Evolutionary conservation across 1,140 invertebrate genomes (phyloP), one percentile per base, ranked within the genome.

Genomic region (Formica selysi): DNA sequence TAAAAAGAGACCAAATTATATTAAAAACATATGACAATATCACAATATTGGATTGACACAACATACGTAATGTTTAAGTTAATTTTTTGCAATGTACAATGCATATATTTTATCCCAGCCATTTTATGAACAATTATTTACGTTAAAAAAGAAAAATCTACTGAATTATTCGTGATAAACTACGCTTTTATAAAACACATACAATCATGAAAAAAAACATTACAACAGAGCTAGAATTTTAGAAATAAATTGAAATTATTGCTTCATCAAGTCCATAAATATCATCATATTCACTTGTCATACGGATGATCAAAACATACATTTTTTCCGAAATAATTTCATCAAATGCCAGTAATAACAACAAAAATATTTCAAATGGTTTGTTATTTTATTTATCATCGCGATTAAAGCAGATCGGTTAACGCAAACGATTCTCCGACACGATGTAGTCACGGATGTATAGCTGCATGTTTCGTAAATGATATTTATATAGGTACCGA

Each of bases 401-500:
- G 22, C 51, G 67, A 73, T 81, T 81, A 81, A 61, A n/a, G 41
- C 68, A 38, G 32, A 10, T 59, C 51, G 36, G 19, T 19, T 57
- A n/a, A 44, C 10, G 51, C n/a, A 29, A 16, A 10, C 79, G 68
- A 3, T 61, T 36, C 32, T 44, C 19, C 67, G 19, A 32, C 79
- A 61, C 29, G 38, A 54, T 16, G 44, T 54, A 41, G 13, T 13
- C 59, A 26, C 36, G 16, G 26, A 57, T 5, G n/a, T 29, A 26
- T 22, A 26, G 26, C 51, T 26, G 48, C 19, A 65, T 64, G n/a
- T 71, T 83, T 86, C 86, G 67, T 71, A 51, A 54, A 1, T 7
- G 54, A 61, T 89, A 89, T 85, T 85, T 86, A 89, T 64, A 26
- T 83, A 87, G 65, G 44, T 87, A 61, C 26, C 70, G 51, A 73